A percentile compares a stretch with the other conserved stretches of the same genome.
These are phyloP conservation scores for Ferdinandea cuprea DNA, from an alignment of 2,888 invertebrate genomes.

Conservation along the genomic window DNA sequence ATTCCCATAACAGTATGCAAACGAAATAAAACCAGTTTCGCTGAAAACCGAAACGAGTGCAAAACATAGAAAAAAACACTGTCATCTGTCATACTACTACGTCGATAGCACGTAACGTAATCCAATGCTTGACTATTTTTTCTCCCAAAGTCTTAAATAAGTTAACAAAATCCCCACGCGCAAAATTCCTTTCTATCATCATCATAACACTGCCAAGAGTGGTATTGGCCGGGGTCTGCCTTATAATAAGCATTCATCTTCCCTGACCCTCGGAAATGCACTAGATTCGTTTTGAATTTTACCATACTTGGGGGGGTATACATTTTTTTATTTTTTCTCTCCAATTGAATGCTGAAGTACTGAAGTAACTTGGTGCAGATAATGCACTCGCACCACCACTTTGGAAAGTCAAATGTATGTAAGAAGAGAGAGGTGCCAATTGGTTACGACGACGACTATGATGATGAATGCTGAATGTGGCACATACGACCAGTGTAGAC, in stretches of 20 bases:
- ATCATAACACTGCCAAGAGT: conserved; percentile 38
- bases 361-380: background rate
- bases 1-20: conserved; percentile 56
- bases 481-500: conserved; percentile 11
- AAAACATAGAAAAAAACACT: conserved; percentile 37
- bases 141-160: conserved; percentile 33
- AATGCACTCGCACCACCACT: background rate
- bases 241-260: conserved; percentile 19
- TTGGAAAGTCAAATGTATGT: conserved; percentile 17
- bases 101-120: conserved; percentile 48
- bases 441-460: conserved; percentile 27
- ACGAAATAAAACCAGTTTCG: conserved; percentile 32
- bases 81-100: conserved; percentile 19
- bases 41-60: conserved; percentile 36
- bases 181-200: conserved; percentile 60
- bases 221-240: conserved; percentile 43
- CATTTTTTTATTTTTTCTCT: background rate
- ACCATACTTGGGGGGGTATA: conserved; percentile 51
- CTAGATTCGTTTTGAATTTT: conserved; percentile 36
- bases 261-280: conserved; percentile 62
- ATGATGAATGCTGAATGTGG: conserved; percentile 49
- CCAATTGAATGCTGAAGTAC: conserved; percentile 14
- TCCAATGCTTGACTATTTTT: conserved; percentile 24
- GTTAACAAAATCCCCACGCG: conserved; percentile 60
- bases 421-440: conserved; percentile 29